Base-by-base conservation (phyloP, 2,888 invertebrate genomes). In the Agapetus fuscipes region DNA sequence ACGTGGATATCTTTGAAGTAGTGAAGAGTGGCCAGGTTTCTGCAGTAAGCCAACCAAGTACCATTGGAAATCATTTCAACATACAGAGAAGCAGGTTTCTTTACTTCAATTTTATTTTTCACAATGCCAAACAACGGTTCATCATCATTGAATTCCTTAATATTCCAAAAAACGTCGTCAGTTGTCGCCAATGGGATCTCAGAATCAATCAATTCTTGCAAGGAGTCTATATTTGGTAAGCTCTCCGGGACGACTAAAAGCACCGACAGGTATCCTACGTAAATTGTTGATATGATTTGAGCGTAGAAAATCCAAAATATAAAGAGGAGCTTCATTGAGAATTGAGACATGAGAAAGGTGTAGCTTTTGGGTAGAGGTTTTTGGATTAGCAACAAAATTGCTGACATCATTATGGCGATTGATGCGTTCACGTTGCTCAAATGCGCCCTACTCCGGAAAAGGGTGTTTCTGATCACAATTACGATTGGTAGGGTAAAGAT, bases 231-330 rank as follows among this genome's bases (percentile, higher is more conserved):
- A 17, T 31, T n/a, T 6, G 10, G 12, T 25, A 7, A 2, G 10
- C 10, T 14, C 7, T 38, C 15, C 1, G 16, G 25, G n/a, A 32
- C 3, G 3, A 32, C 3, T 6, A 38, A 15, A 26, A 14, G 15
- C 11, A 31, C 20, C 3, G 38, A 16, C 16, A 38, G 12, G 12
- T 11, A 38, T n/a, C 38, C 38, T 13, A 11, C n/a, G 17, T 38
- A 38, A 17, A 38, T 38, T 3, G 38, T 38, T 5, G 31, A 32
- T 24, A 38, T 38, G 11, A 38, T 38, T 32, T 30, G 1, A 3
- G 38, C 26, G 32, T 32, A 38, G 10, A 25, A 11, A 13, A 32
- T 30, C 38, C 38, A 38, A 11, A 26, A n/a, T 7, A 38, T 9
- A 6, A 27, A 9, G 7, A 38, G 10, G n/a, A 38, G n/a, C 10